A percentile compares a stretch with the other conserved stretches of the same genome.
Evolutionary conservation across 2,888 invertebrate genomes (phyloP).

Genomic region (Phoenoteleia sp.): DNA sequence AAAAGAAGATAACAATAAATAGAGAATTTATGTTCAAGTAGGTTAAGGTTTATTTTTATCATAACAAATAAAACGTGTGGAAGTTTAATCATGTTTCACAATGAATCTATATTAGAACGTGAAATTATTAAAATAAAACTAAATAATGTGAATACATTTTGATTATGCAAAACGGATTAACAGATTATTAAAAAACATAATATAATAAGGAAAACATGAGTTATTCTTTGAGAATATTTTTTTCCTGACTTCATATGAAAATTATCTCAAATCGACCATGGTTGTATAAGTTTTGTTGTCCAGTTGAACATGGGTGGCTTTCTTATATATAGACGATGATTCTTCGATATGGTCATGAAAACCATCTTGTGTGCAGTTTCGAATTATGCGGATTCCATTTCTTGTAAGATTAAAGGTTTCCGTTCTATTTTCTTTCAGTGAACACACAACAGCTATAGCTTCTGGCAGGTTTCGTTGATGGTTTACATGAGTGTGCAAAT

Average conservation of each 20-base stretch:
- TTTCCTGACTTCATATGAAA: neutral
- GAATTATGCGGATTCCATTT: neutral
- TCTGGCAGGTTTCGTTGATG: neutral
- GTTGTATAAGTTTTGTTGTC: neutral
- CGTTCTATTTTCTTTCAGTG: neutral
- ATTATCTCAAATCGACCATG: neutral
- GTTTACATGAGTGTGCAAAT: constrained; percentile 1
- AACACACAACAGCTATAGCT: constrained; percentile 2
- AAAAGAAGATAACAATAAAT: too few relatives aligned
- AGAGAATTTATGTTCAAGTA: too few relatives aligned
- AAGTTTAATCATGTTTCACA: too few relatives aligned
- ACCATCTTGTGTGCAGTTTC: neutral
- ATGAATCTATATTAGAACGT: too few relatives aligned
- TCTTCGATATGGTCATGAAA: neutral
- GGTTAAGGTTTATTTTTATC: too few relatives aligned
- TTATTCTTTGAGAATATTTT: too few relatives aligned
- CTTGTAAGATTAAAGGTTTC: neutral
- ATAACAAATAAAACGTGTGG: too few relatives aligned
- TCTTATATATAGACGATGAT: neutral
- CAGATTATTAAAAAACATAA: too few relatives aligned
- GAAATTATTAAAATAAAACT: too few relatives aligned
- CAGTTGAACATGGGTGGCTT: neutral
- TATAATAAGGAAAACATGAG: too few relatives aligned
- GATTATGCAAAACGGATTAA: too few relatives aligned
- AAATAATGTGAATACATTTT: too few relatives aligned